Conservation (phyloP, 2,797 vertebrate genomes). For the Steatocranus sp. region DNA sequence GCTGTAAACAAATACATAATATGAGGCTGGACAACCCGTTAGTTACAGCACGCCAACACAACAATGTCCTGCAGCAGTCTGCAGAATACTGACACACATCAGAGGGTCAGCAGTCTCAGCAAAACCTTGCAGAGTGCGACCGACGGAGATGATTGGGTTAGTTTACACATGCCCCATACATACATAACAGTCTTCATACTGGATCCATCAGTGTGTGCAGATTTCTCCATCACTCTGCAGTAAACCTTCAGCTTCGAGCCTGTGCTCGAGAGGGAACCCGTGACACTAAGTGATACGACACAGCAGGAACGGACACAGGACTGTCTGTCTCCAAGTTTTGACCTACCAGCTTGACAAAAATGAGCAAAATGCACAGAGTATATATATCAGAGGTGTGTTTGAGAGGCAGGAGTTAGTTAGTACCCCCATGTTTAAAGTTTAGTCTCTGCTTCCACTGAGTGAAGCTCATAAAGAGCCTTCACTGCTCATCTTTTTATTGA, state of each 20-base stretch:
- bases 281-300: rapidly evolving
- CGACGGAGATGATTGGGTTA: not conserved
- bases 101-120: not conserved
- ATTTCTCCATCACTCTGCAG: not conserved
- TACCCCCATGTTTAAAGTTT: not conserved
- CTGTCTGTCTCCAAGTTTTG: not conserved
- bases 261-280: not conserved
- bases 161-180: not conserved
- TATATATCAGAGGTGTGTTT: not conserved
- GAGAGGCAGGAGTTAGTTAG: not conserved
- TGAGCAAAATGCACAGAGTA: rapidly evolving
- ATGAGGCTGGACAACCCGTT: not conserved
- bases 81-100: not conserved
- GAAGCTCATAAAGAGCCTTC: not conserved
- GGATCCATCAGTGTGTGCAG: not conserved
- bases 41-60: not conserved
- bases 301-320: not conserved
- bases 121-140: not conserved
- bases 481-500: not conserved
- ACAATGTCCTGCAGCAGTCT: not conserved
- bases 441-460: not conserved
- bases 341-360: not conserved
- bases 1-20: not conserved
- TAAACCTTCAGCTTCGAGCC: not conserved
- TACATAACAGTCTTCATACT: not conserved